Conservation (phyloP, 2,113 vertebrate genomes). For the Python bivittatus region DNA sequence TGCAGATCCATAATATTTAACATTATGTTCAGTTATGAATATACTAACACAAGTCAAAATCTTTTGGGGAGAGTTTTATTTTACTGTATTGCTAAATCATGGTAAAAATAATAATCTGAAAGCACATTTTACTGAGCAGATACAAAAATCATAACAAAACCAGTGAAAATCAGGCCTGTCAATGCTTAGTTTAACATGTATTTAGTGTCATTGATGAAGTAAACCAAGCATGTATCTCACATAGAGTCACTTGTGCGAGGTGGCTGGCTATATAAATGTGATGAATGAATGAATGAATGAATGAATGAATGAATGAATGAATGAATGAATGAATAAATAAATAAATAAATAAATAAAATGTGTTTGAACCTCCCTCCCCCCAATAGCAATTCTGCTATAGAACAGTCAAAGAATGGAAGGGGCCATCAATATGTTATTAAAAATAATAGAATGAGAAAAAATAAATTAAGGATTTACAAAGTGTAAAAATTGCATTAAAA, state of each 20-base stretch:
- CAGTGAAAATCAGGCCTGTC: not conserved
- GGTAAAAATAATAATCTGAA: conserved; percentile 27
- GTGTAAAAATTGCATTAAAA: not conserved
- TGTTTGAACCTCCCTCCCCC: not conserved
- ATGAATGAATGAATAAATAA: too few relatives aligned
- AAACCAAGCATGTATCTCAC: not conserved
- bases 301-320: too few relatives aligned
- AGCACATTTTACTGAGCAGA: not conserved
- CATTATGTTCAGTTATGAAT: not conserved
- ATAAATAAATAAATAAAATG: too few relatives aligned
- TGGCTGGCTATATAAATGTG: too few relatives aligned
- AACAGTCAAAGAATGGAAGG: not conserved
- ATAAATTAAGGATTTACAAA: not conserved
- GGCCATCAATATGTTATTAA: not conserved
- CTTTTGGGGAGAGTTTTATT: not conserved
- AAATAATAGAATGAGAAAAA: not conserved
- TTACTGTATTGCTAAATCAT: not conserved
- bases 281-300: too few relatives aligned
- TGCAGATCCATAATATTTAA: not conserved
- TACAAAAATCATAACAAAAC: not conserved
- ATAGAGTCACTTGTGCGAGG: too few relatives aligned
- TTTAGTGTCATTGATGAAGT: not conserved
- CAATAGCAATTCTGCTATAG: not conserved
- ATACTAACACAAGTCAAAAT: not conserved
- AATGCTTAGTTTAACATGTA: not conserved